These are phyloP conservation scores for Tetramorium parvispinum DNA, from an alignment of 1,140 invertebrate species.

Conservation along the genomic window DNA sequence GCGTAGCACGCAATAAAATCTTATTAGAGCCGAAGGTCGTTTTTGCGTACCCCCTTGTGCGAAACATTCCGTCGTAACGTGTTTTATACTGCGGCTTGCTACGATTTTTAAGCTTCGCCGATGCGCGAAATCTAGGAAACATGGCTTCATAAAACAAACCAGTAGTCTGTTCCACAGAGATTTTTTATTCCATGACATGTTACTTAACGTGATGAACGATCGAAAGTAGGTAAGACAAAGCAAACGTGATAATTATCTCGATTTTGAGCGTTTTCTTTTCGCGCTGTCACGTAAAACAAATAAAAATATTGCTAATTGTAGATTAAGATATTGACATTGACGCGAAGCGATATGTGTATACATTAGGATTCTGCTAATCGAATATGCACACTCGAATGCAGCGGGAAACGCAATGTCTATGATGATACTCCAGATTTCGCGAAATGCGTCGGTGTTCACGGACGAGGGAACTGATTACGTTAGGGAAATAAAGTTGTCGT, in stretches of 20 bases:
- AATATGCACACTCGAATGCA: neutral
- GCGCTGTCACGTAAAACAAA: neutral
- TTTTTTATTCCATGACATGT: neutral
- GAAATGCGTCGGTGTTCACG: neutral
- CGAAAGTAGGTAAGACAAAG: neutral
- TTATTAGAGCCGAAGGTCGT: constrained; percentile 39
- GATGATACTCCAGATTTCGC: neutral
- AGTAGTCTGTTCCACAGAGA: neutral
- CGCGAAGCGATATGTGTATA: neutral
- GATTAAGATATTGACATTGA: neutral
- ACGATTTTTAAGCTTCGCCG: constrained; percentile 2
- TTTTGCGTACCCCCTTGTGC: constrained; percentile 17
- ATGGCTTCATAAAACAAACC: neutral
- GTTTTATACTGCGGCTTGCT: neutral
- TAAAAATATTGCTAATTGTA: neutral
- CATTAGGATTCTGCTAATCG: constrained; percentile 7
- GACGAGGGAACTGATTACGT: neutral
- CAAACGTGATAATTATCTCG: neutral
- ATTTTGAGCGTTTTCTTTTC: neutral
- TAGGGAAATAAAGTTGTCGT: constrained; percentile 6
- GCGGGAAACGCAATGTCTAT: neutral
- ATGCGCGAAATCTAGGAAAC: neutral
- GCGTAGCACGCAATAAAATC: constrained; percentile 45
- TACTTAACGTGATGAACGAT: neutral
- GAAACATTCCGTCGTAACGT: neutral